Evolutionary conservation across 2,888 invertebrate species (phyloP).

Genomic region (Trachelus stipa): DNA sequence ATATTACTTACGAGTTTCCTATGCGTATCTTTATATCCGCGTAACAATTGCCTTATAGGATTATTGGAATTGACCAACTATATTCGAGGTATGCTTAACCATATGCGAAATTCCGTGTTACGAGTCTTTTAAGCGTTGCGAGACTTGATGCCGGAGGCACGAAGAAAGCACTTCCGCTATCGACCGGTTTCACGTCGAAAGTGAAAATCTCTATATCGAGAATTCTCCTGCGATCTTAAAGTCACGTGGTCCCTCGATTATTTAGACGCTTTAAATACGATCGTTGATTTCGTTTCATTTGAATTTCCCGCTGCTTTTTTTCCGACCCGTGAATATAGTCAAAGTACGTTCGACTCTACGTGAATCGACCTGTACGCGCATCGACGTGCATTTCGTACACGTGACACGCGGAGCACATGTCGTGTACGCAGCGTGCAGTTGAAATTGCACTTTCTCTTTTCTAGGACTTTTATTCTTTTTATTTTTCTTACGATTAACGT

Average conservation of each 20-base stretch:
- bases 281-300: background rate
- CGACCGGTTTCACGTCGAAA: conserved; percentile 32
- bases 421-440: background rate
- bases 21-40: background rate
- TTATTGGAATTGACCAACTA: background rate
- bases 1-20: background rate
- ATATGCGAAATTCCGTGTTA: background rate
- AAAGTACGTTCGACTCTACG: background rate
- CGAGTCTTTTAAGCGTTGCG: background rate
- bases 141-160: conserved; percentile 1
- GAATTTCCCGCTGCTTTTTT: background rate
- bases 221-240: background rate
- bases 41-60: background rate
- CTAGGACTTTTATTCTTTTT: background rate
- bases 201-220: conserved; percentile 21
- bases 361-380: background rate
- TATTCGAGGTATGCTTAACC: background rate
- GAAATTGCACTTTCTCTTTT: background rate
- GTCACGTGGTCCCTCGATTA: background rate
- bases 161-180: conserved; percentile 23
- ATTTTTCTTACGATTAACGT: background rate
- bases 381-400: background rate
- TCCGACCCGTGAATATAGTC: background rate
- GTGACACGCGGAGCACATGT: background rate
- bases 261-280: background rate